Evolutionary conservation across 2,888 invertebrate species (phyloP), one percentile per base, ranked within the genome.

Genomic region (Cacoxenus indagator): DNA sequence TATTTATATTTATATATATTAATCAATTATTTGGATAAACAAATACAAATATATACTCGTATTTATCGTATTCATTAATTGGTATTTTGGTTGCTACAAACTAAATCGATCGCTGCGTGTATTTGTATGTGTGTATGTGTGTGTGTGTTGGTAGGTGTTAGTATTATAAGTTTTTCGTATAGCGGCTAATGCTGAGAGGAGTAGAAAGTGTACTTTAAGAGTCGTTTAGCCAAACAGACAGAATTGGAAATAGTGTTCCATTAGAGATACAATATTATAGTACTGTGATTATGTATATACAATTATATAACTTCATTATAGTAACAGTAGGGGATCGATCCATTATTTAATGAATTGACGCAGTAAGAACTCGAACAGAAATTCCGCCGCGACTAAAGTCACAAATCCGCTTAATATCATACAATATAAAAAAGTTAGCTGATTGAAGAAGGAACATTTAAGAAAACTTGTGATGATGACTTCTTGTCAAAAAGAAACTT

Each of bases 361-460:
- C n/a, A n/a, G n/a, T n/a, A n/a, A n/a, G n/a, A n/a, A n/a, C n/a
- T n/a, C n/a, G n/a, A n/a, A n/a, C n/a, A n/a, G n/a, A n/a, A n/a
- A n/a, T n/a, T n/a, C n/a, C n/a, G n/a, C n/a, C n/a, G n/a, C n/a
- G n/a, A n/a, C n/a, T n/a, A 37, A 37, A 37, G 37, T 37, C 14
- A 37, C 8, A 37, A 2, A 37, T 37, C 37, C 0, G 51, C 22
- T 9, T 19, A 14, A 17, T 51, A 51, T 51, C 2, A 51, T 17
- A 59, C 31, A 75, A n/a, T 69, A 59, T 71, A 55, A 43, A 51
- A 71, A 75, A 73, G 80, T 83, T 76, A 83, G 76, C 78, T 82
- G 81, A 76, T 70, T 83, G 80, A 75, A n/a, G 80, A 83, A 80
- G 80, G 80, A 80, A 80, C 80, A 83, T 80, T 79, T 76, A 76